Base-by-base conservation (phyloP, 2,113 vertebrate species). In the Esox niger region DNA sequence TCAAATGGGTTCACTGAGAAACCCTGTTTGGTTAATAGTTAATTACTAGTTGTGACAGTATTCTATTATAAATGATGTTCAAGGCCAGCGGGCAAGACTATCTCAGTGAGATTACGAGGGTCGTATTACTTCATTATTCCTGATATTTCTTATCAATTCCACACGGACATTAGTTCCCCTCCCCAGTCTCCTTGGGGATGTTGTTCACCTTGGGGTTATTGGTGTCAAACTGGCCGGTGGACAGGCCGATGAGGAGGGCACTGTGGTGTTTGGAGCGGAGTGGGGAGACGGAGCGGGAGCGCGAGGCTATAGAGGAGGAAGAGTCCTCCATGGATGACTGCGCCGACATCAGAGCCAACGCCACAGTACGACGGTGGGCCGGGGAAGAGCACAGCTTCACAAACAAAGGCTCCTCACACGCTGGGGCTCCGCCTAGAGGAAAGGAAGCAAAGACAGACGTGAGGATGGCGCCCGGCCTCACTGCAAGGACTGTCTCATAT, bases 181-280 rank as follows among this genome's bases (percentile, higher is more conserved):
- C 38, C 17, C 38, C 35, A 38, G 38, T 43, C 38, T 17, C 38
- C 38, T 23, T 69, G 20, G 27, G 21, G 2, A n/a, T 52, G 47
- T 20, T 38, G 6, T 85, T 93, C 90, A 93, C 97, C 95, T 95
- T 97, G 79, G 96, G 95, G 78, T 98, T 97, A 9, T 97, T 96
- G 84, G 94, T 87, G 79, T 99, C 97, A 78, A 99, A 99, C 62
- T 97, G 91, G 78, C 97, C 97, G 2, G 95, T 95, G 65, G 96
- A 97, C 79, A 99, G 94, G 58, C 95, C 94, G 62, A 98, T 94
- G 76, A 99, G 84, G 68, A 98, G 86, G 1, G 92, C 88, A 38
- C 90, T 87, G 77, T 94, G 94, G 69, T 85, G 92, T 84, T 90
- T 93, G 72, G 73, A 88, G 85, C 89, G 94, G 64, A 90, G 89